phyloP scores from a whole-genome alignment of 35 echinoderm and acorn worm genomes.

The Heliocidaris tuberculata region DNA sequence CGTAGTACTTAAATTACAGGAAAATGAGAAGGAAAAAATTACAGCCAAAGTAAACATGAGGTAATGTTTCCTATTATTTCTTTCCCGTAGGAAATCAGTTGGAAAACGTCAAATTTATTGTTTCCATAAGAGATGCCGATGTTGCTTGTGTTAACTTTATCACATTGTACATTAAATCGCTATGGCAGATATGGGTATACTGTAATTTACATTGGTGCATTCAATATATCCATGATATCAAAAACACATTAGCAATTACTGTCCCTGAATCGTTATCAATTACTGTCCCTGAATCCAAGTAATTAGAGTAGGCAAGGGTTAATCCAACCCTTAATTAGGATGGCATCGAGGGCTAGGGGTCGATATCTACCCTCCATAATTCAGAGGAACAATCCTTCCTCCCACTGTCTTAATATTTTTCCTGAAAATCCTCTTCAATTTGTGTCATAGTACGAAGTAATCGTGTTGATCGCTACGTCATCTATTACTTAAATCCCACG shows the following conservation, averaged over 20 bases:
- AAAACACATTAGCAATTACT: not conserved
- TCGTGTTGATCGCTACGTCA: too few relatives aligned
- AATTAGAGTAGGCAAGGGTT: not conserved
- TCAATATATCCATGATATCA: not conserved
- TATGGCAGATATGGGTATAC: not conserved
- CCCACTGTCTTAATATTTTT: not conserved
- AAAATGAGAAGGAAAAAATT: too few relatives aligned
- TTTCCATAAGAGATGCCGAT: not conserved
- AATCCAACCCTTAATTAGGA: not conserved
- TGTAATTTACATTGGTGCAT: not conserved
- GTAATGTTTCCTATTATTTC: too few relatives aligned
- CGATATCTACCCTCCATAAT: not conserved
- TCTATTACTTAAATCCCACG: too few relatives aligned
- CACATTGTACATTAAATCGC: not conserved
- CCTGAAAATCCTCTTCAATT: not conserved
- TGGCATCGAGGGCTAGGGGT: not conserved
- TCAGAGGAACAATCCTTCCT: not conserved
- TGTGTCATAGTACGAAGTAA: not conserved
- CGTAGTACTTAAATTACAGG: too few relatives aligned
- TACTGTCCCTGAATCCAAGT: not conserved
- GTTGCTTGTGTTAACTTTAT: not conserved
- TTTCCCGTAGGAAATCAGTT: too few relatives aligned
- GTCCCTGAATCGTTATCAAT: not conserved
- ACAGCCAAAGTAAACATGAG: too few relatives aligned
- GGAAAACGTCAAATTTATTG: too few relatives aligned